A percentile compares a stretch with the other conserved stretches of the same genome.
Conservation (phyloP, 2,797 vertebrate species). For the Sebastes kiyomatsui region DNA sequence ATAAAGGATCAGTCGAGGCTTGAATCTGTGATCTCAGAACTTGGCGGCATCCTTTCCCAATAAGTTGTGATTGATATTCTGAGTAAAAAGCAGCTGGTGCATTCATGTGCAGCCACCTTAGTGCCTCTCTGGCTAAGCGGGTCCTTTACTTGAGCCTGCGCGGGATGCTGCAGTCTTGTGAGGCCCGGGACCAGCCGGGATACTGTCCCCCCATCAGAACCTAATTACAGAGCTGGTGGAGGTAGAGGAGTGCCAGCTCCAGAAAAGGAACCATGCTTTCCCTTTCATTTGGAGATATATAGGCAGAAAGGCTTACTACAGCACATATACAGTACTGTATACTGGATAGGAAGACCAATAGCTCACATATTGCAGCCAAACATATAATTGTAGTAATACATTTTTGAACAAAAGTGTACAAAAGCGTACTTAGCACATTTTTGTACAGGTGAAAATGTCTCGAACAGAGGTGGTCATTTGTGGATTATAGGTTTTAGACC, state of each 20-base stretch:
- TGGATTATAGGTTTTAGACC: slow-evolving; percentile 12
- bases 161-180: slow-evolving; percentile 22
- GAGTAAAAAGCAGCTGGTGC: slow-evolving; percentile 6
- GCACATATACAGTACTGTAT: neutral
- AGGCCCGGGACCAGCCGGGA: slow-evolving; percentile 39
- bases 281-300: slow-evolving; percentile 65
- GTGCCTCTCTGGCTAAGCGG: slow-evolving; percentile 8
- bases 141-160: neutral
- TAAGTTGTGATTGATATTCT: slow-evolving; percentile 44
- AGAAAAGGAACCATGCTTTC: slow-evolving; percentile 60
- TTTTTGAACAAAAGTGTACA: neutral
- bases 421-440: no score
- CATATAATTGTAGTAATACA: neutral
- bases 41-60: slow-evolving; percentile 22
- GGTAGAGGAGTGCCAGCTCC: slow-evolving; percentile 56
- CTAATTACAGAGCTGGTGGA: slow-evolving; percentile 70
- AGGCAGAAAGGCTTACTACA: slow-evolving; percentile 15
- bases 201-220: slow-evolving; percentile 46
- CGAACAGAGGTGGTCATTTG: neutral
- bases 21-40: slow-evolving; percentile 45
- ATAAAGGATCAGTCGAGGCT: slow-evolving; percentile 39
- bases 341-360: neutral
- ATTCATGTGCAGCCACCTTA: slow-evolving; percentile 40
- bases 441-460: neutral
- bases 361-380: neutral